Conservation (phyloP, 2,113 vertebrate species). For the Actenoides hombroni region DNA sequence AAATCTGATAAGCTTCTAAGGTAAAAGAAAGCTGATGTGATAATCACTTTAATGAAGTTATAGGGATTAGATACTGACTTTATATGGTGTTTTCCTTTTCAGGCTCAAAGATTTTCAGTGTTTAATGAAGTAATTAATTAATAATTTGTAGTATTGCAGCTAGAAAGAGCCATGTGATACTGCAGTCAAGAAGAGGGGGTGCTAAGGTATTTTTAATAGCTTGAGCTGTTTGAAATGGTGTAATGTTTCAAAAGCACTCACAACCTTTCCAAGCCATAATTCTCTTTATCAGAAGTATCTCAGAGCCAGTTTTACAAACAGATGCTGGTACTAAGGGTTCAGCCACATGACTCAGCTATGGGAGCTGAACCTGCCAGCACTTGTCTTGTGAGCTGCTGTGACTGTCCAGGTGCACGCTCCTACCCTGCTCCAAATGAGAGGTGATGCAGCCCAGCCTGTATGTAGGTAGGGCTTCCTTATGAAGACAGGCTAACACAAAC, state of each 20-base stretch:
- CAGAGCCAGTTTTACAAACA: constrained; percentile 16
- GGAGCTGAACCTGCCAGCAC: neutral
- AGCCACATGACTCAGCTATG: neutral
- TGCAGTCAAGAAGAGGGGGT: neutral
- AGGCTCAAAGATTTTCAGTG: neutral
- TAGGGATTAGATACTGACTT: neutral
- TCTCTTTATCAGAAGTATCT: constrained; percentile 6
- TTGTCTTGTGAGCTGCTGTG: neutral
- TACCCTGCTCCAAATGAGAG: fast-evolving
- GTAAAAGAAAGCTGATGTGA: neutral
- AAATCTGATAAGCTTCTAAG: neutral
- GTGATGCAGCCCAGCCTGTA: neutral
- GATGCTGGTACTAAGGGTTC: neutral
- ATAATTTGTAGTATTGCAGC: neutral
- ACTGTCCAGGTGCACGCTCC: neutral
- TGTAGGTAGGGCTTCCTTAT: neutral
- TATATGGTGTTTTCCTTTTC: neutral
- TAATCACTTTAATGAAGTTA: neutral
- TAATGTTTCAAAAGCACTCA: neutral
- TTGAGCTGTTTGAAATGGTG: neutral
- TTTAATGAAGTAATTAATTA: neutral
- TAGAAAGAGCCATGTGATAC: neutral
- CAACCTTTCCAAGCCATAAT: neutral
- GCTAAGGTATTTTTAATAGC: neutral
- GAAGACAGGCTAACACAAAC: neutral